Percentiles rank a stretch among this genome's conserved stretches.
Conservation (phyloP, 2,888 invertebrate species). For the Coelinius sp. region DNA sequence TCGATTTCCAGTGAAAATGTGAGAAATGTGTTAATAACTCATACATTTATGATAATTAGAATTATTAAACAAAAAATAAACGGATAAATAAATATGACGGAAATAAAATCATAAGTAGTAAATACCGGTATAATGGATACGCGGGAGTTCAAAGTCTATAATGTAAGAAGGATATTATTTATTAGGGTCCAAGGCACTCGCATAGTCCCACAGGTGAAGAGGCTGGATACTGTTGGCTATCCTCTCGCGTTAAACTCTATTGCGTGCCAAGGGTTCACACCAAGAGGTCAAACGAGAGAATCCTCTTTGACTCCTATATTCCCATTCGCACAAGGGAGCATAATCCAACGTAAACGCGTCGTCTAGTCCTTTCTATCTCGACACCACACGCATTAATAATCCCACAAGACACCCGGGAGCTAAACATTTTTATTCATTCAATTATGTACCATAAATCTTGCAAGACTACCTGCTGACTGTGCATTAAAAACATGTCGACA, state of each 20-base stretch:
- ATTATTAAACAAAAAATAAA: neutral
- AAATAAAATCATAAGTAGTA: constrained; percentile 28
- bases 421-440: constrained; percentile 13
- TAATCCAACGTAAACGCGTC: constrained; percentile 23
- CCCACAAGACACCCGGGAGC: constrained; percentile 10
- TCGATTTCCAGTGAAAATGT: neutral
- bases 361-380: constrained; percentile 14
- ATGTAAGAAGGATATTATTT: constrained; percentile 62
- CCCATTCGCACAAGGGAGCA: neutral
- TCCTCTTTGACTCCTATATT: constrained; percentile 16
- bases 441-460: constrained; percentile 10
- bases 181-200: constrained; percentile 62
- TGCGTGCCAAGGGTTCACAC: constrained; percentile 29
- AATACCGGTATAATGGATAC: constrained; percentile 39
- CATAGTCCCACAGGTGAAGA: constrained; percentile 48
- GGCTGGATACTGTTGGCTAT: neutral
- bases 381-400: constrained; percentile 10
- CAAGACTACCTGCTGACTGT: constrained; percentile 11
- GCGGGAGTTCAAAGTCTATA: constrained; percentile 55
- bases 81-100: constrained; percentile 25
- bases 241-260: constrained; percentile 5
- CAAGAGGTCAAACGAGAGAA: constrained; percentile 14
- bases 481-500: constrained; percentile 13
- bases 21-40: no score
- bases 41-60: no score